Conservation (phyloP, 1,140 invertebrate species). For the Habropoda laboriosa region DNA sequence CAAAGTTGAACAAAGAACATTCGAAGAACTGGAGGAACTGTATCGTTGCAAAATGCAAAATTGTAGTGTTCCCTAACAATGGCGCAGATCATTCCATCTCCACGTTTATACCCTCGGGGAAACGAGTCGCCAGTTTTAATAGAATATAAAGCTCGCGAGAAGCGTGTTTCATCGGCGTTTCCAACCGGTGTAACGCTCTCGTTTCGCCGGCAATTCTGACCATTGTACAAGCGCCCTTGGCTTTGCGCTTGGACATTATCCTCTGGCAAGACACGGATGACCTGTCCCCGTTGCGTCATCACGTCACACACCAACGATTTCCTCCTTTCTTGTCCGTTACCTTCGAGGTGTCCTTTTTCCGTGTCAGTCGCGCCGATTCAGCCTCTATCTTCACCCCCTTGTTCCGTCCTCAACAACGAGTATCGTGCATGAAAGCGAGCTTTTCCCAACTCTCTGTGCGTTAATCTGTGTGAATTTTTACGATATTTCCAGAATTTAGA, state of each 20-base stretch:
- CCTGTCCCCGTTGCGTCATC: constrained; percentile 47
- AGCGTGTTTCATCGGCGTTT: neutral
- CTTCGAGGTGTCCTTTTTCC: constrained; percentile 13
- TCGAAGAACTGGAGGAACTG: too few species aligned
- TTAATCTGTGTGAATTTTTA: too few species aligned
- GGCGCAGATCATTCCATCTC: neutral
- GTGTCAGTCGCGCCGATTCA: constrained; percentile 7
- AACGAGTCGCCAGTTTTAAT: neutral
- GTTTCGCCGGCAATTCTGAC: neutral
- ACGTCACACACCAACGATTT: constrained; percentile 46
- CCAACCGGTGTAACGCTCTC: neutral
- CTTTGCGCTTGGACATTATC: constrained; percentile 65
- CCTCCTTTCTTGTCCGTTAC: constrained; percentile 29
- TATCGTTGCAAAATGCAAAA: too few species aligned
- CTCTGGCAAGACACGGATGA: constrained; percentile 58
- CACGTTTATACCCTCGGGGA: neutral
- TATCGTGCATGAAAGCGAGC: neutral
- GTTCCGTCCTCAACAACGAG: too few species aligned
- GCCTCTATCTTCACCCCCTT: neutral
- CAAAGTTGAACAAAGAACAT: too few species aligned
- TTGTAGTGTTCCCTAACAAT: too few species aligned
- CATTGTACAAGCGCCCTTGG: constrained; percentile 28
- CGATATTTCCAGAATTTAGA: too few species aligned
- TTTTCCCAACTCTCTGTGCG: too few species aligned
- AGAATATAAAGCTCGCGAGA: neutral